These are phyloP conservation scores for Pyralis farinalis DNA, from an alignment of 2,888 invertebrate genomes.

Conservation along the genomic window DNA sequence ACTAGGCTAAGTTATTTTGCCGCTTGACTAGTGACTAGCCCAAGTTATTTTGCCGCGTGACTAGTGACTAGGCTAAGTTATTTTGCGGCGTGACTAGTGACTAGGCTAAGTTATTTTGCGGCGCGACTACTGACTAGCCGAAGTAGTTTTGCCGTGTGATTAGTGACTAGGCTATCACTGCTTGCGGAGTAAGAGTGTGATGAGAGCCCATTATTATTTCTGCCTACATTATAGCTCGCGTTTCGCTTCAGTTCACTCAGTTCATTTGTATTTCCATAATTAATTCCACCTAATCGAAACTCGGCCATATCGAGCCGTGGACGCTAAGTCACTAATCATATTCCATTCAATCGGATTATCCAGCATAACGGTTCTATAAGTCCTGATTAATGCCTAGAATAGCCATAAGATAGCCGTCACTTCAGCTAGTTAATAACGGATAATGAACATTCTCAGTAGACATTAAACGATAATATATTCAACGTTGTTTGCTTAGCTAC, in stretches of 20 bases:
- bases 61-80: too few relatives aligned
- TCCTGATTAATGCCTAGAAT: conserved; percentile 41
- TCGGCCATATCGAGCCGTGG: conserved; percentile 19
- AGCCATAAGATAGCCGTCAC: conserved; percentile 23
- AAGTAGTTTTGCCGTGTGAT: too few relatives aligned
- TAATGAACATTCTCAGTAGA: conserved; percentile 24
- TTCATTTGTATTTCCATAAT: conserved; percentile 5
- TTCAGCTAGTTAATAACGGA: conserved; percentile 29
- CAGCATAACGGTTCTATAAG: conserved; percentile 31
- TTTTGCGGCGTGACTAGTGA: too few relatives aligned
- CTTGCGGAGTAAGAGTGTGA: too few relatives aligned
- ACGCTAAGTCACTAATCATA: conserved; percentile 19
- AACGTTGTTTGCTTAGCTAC: neutral
- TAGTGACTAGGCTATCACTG: too few relatives aligned
- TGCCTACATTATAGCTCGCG: too few relatives aligned
- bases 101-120: too few relatives aligned
- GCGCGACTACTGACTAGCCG: too few relatives aligned
- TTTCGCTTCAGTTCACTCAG: conserved; percentile 4
- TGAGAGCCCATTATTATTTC: too few relatives aligned
- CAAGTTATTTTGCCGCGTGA: too few relatives aligned
- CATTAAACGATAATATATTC: conserved; percentile 5
- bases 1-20: too few relatives aligned
- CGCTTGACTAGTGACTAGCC: too few relatives aligned
- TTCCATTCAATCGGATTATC: conserved; percentile 22
- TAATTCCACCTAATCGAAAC: conserved; percentile 20